These are phyloP conservation scores for Furcula furcula DNA, from an alignment of 2,888 invertebrate genomes.

Conservation along the genomic window DNA sequence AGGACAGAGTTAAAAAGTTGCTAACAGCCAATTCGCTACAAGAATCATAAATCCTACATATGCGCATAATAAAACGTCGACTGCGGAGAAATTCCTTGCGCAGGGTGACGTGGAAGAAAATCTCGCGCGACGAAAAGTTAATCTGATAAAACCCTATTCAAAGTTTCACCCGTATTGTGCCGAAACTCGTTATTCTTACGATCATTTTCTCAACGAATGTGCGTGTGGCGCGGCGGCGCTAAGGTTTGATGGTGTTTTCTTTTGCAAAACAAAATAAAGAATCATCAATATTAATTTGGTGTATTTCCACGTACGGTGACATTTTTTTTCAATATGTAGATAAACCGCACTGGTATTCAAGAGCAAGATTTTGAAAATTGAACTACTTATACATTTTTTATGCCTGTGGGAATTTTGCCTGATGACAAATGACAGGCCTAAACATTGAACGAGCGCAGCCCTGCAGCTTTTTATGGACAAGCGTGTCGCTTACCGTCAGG, in stretches of 20 bases:
- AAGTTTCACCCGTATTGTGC: slow-evolving; percentile 35
- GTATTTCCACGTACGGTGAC: too few relatives aligned
- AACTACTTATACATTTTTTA: too few relatives aligned
- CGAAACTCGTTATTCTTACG: slow-evolving; percentile 38
- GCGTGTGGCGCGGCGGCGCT: slow-evolving; percentile 11
- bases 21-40: neutral
- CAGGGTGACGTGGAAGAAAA: slow-evolving; percentile 5
- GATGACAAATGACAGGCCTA: too few relatives aligned
- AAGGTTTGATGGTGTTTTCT: neutral
- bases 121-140: slow-evolving; percentile 29
- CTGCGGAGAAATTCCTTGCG: neutral
- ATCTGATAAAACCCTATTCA: slow-evolving; percentile 35
- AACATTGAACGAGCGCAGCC: too few relatives aligned
- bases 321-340: too few relatives aligned
- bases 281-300: too few relatives aligned
- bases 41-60: neutral
- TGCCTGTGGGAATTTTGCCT: too few relatives aligned
- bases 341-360: too few relatives aligned
- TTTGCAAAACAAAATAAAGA: too few relatives aligned
- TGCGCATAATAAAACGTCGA: neutral
- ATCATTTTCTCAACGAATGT: slow-evolving; percentile 25
- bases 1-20: neutral
- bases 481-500: too few relatives aligned
- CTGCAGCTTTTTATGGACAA: too few relatives aligned
- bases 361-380: too few relatives aligned